Evolutionary conservation across 2,888 invertebrate species (phyloP).

Genomic region (Caenorhabditis sp.): DNA sequence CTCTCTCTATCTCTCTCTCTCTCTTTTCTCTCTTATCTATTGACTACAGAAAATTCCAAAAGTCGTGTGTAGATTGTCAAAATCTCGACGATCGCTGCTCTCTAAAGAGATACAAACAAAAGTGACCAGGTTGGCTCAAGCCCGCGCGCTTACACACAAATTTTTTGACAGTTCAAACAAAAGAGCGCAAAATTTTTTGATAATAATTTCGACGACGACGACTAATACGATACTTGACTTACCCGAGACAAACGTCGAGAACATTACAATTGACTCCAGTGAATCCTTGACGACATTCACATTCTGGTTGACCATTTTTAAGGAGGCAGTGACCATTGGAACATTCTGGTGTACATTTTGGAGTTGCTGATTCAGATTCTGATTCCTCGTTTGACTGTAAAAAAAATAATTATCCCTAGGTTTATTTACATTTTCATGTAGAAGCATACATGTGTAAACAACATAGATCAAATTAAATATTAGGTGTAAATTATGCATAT

Average conservation of each 20-base stretch:
- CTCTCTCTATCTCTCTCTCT: neutral
- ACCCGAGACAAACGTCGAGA: constrained; percentile 65
- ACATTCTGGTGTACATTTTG: constrained; percentile 48
- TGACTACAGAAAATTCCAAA: neutral
- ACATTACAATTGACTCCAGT: constrained; percentile 67
- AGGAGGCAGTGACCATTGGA: constrained; percentile 51
- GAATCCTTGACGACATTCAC: constrained; percentile 64
- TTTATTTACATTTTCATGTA: neutral
- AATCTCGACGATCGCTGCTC: neutral
- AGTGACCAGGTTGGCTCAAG: neutral
- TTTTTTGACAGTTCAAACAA: neutral
- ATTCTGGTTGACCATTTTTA: constrained; percentile 39
- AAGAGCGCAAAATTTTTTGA: neutral
- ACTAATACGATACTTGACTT: constrained; percentile 11
- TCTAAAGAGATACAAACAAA: neutral
- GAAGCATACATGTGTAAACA: too few species aligned
- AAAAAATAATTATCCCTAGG: neutral
- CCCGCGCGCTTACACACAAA: neutral
- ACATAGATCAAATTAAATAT: neutral
- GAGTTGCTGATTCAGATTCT: constrained; percentile 7
- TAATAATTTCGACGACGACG: neutral
- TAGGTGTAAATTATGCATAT: constrained; percentile 2
- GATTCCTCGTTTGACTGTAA: constrained; percentile 11
- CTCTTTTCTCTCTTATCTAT: neutral
- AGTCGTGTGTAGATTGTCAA: neutral